Percentiles rank a stretch among this genome's conserved stretches.
Evolutionary conservation across 30 jellyfish, hydroid and myxozoan species (phyloP).

Genomic region (Euphysa ruthae): DNA sequence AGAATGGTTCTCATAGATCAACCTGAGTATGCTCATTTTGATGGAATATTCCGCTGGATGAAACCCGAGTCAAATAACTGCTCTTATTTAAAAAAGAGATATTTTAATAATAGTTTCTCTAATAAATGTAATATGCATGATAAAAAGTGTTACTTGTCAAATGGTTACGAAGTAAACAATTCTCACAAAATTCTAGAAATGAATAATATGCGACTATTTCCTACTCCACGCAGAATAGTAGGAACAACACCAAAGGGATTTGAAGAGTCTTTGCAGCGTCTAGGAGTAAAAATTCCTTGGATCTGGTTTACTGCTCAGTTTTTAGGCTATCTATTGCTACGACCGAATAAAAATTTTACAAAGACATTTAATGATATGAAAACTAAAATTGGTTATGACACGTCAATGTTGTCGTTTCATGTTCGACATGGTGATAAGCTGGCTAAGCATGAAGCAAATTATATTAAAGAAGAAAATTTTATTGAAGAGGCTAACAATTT

Average conservation of each 20-base stretch:
- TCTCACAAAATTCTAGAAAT: neutral
- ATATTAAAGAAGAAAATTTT: neutral
- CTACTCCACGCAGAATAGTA: conserved; percentile 6
- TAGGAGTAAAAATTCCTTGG: neutral
- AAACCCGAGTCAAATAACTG: conserved; percentile 5
- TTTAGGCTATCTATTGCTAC: conserved; percentile 7
- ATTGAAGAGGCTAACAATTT: neutral
- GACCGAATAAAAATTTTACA: neutral
- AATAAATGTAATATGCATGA: conserved; percentile 4
- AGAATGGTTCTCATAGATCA: conserved; percentile 5
- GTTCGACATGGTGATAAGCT: neutral
- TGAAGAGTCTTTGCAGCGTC: neutral
- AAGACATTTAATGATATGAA: neutral
- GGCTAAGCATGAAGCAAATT: neutral
- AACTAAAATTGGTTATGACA: neutral
- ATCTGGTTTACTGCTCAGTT: conserved; percentile 19
- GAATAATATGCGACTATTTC: neutral
- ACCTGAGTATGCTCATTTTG: conserved; percentile 23
- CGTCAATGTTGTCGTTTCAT: neutral
- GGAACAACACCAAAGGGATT: conserved; percentile 11
- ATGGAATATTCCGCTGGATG: conserved; percentile 8
- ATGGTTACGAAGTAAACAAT: conserved; percentile 9
- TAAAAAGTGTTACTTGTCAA: neutral
- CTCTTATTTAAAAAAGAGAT: neutral
- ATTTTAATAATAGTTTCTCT: neutral